Evolutionary conservation across 2,113 vertebrate species (phyloP).

Genomic region (Pteropus alecto): DNA sequence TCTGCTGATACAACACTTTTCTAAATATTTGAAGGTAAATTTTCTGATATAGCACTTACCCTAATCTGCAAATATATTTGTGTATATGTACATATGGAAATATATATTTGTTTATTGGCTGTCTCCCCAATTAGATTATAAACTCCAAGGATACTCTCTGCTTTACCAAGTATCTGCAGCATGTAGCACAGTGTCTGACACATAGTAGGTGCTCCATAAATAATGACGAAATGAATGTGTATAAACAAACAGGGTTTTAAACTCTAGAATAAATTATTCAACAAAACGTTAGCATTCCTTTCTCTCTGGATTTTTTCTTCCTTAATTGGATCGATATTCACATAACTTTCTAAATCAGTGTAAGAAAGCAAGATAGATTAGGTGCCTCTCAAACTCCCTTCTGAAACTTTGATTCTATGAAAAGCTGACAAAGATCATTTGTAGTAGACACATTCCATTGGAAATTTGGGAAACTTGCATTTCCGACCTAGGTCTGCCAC

Average conservation of each 20-base stretch:
- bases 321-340: conserved; percentile 19
- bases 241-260: not conserved
- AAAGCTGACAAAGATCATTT: not conserved
- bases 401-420: not conserved
- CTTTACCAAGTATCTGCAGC: not conserved
- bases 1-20: not conserved
- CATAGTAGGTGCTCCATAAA: not conserved
- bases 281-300: conserved; percentile 19
- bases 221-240: not conserved
- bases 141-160: not conserved
- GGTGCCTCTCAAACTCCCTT: not conserved
- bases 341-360: not conserved
- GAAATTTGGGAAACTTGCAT: not conserved
- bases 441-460: not conserved
- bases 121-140: not conserved
- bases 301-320: not conserved
- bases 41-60: not conserved
- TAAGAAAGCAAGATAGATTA: conserved; percentile 12
- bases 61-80: not conserved
- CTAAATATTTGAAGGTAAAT: not conserved
- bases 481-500: not conserved
- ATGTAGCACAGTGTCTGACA: not conserved
- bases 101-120: not conserved
- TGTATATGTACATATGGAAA: not conserved
- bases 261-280: conserved; percentile 12